Conservation (phyloP, 2,113 vertebrate genomes). For the Pyxicephalus adspersus region DNA sequence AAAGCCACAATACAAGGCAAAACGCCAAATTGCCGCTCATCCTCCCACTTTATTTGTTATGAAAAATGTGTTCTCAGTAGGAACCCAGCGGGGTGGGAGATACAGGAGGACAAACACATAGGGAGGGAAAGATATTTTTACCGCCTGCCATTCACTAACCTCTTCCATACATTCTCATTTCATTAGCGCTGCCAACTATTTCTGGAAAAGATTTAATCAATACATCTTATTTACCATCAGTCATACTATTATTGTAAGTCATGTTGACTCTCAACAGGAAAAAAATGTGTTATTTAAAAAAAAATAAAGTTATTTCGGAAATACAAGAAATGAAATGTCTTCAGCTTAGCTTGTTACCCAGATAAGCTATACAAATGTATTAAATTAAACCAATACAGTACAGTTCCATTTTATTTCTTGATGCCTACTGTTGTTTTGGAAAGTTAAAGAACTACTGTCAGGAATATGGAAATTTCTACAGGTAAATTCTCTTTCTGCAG, state of each 20-base stretch:
- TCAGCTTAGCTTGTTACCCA: not conserved
- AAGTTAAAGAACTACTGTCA: no score
- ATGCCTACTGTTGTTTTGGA: not conserved
- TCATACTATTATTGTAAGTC: not conserved
- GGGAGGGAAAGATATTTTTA: not conserved
- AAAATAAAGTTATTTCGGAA: conserved; percentile 37
- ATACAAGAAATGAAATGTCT: conserved; percentile 27
- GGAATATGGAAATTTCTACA: no score
- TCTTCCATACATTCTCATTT: conserved; percentile 11
- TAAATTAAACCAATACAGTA: not conserved
- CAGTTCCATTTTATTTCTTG: not conserved
- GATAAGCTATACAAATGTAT: not conserved
- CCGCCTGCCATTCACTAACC: not conserved
- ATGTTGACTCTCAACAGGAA: not conserved
- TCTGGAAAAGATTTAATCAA: conserved; percentile 13
- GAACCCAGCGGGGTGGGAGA: not conserved
- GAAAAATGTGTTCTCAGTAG: conserved; percentile 18
- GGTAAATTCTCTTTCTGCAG: no score
- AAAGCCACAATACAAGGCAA: conserved; percentile 7
- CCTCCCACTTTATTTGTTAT: conserved; percentile 27
- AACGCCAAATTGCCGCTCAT: conserved; percentile 19
- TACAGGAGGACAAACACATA: not conserved
- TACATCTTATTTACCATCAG: conserved; percentile 2
- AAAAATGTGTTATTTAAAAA: conserved; percentile 8
- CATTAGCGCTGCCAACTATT: not conserved